These are phyloP conservation scores for Terrapene triunguis DNA, from an alignment of 2,113 vertebrate species.

Conservation along the genomic window DNA sequence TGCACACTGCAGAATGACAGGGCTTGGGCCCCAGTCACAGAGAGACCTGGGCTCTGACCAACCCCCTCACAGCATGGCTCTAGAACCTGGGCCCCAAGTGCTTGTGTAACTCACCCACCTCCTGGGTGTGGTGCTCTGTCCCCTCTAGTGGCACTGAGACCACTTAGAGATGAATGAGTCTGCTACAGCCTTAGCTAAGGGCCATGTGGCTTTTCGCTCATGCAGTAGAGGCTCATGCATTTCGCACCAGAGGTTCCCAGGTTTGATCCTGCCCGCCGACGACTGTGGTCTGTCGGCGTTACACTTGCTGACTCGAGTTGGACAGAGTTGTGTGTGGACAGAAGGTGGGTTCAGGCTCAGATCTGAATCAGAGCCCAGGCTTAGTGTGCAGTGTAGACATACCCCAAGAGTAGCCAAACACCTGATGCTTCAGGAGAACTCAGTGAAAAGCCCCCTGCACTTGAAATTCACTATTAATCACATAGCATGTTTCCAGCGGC, in stretches of 20 bases:
- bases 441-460: fast-evolving
- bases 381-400: not conserved
- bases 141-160: too few species aligned
- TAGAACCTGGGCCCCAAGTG: not conserved
- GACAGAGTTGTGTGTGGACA: not conserved
- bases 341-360: not conserved
- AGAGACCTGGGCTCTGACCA: not conserved
- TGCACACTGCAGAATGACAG: not conserved
- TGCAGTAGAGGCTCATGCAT: too few species aligned
- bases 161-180: too few species aligned
- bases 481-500: not conserved
- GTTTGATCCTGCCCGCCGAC: too few species aligned
- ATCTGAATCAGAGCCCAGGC: not conserved
- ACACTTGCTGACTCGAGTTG: not conserved
- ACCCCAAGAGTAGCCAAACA: not conserved
- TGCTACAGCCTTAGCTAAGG: too few species aligned
- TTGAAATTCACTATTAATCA: not conserved
- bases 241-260: too few species aligned
- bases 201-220: too few species aligned
- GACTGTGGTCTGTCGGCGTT: too few species aligned
- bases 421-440: not conserved
- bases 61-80: not conserved
- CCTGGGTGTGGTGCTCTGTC: too few species aligned
- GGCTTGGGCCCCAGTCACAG: not conserved
- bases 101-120: too few species aligned